Evolutionary conservation across 2,113 vertebrate genomes (phyloP).

Genomic region (Crotophaga sulcirostris): DNA sequence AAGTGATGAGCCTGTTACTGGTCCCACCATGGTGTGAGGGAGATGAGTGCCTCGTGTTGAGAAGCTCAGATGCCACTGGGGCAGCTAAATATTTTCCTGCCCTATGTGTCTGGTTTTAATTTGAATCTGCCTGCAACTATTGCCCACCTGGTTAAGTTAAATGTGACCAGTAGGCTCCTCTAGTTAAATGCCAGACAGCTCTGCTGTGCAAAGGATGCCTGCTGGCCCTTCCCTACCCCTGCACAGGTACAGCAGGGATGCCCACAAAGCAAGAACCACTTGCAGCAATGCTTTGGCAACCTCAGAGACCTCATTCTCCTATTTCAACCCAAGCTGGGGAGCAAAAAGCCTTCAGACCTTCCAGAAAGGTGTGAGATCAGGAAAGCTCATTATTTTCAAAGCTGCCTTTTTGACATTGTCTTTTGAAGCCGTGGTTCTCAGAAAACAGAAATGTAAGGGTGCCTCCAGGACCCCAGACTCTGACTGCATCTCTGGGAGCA

Average conservation of each 20-base stretch:
- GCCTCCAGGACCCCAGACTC: background rate
- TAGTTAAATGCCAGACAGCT: background rate
- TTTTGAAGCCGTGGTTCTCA: background rate
- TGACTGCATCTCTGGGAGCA: background rate
- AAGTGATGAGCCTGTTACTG: no score
- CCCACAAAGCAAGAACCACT: background rate
- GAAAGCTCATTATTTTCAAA: background rate
- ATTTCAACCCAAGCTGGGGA: background rate
- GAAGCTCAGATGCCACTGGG: background rate
- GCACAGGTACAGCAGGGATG: rapidly evolving
- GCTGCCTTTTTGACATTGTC: background rate
- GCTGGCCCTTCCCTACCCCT: rapidly evolving
- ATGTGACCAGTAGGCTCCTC: background rate
- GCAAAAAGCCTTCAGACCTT: background rate
- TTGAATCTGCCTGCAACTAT: background rate
- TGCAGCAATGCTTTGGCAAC: background rate
- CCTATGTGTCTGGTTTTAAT: background rate
- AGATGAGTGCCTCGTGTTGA: rapidly evolving
- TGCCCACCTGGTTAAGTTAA: background rate
- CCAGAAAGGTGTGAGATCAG: background rate
- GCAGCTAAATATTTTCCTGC: background rate
- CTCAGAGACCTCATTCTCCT: background rate
- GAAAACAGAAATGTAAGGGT: background rate
- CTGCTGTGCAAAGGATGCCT: background rate
- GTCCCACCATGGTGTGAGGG: background rate